Base-by-base conservation (phyloP, 2,888 invertebrate species). In the Himalopsyche japonica region DNA sequence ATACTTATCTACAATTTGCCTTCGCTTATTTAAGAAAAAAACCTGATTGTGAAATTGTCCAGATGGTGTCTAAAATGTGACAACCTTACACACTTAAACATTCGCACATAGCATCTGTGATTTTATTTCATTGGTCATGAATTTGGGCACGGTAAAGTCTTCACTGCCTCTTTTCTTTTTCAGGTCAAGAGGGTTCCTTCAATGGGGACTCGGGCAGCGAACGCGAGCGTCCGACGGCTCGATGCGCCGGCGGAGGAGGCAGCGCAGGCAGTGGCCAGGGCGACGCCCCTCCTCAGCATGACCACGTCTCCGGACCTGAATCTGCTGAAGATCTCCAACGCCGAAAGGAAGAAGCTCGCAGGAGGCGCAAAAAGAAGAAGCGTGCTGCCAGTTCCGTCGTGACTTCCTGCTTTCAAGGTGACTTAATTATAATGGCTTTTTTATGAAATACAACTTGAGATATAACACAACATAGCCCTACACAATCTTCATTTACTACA, bases 341-440 rank as follows among this genome's bases (percentile, higher is more conserved):
- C 87, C 95, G 96, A 89, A 97, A 97, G 92, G 97, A 97, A 89
- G 97, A 97, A 92, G 97, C 97, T 90, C 95, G 97, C 89, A 95
- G 95, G 91, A 96, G 96, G 91, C 94, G 97, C 88, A 95, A 97
- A 89, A 97, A 96, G 93, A 97, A 97, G 95, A 97, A 97, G 93
- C 95, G 97, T 89, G 96, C 97, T 87, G 96, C 96, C 90, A 96
- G 96, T 90, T 97, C 97, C 87, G 93, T 97, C 88, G 96, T 97
- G 89, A 97, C 97, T 88, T 97, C 97, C 88, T 97, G 97, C 91
- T 98, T 97, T 93, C 96, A 97, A 95, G 97, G 97, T 96, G 90
- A 89, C 87, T 37, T 37, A 37, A 37, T 8, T n/a, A n/a, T n/a
- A n/a, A n/a, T n/a, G n/a, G n/a, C n/a, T n/a, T n/a, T n/a, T n/a